Conservation (phyloP, 1,140 invertebrate species). For the Leptinotarsa lineolata region DNA sequence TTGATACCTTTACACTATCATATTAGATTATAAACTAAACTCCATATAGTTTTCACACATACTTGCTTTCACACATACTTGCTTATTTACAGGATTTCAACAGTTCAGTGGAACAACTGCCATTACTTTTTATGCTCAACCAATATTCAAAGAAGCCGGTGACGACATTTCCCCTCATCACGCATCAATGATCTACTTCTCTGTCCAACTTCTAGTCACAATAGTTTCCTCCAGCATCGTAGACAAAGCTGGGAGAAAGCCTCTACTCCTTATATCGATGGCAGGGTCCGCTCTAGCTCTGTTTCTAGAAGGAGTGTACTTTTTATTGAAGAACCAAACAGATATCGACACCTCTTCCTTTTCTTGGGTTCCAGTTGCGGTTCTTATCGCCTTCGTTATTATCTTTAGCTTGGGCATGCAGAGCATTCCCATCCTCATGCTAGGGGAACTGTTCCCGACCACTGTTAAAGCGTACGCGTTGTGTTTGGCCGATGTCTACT, state of each 20-base stretch:
- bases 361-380: slow-evolving; percentile 64
- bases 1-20: no score
- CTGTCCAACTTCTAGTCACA: slow-evolving; percentile 69
- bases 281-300: slow-evolving; percentile 61
- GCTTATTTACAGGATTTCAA: slow-evolving; percentile 64
- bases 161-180: slow-evolving; percentile 51
- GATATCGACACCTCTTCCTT: slow-evolving; percentile 42
- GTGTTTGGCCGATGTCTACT: slow-evolving; percentile 70
- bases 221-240: slow-evolving; percentile 68
- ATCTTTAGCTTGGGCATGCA: slow-evolving; percentile 72
- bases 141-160: slow-evolving; percentile 69
- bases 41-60: no score
- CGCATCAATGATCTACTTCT: slow-evolving; percentile 65
- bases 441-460: slow-evolving; percentile 75
- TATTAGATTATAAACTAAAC: no score
- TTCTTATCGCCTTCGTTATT: slow-evolving; percentile 72
- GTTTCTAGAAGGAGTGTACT: slow-evolving; percentile 65
- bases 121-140: slow-evolving; percentile 74
- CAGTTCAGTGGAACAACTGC: slow-evolving; percentile 77
- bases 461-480: slow-evolving; percentile 73
- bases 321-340: slow-evolving; percentile 56
- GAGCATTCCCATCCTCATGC: slow-evolving; percentile 72
- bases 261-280: slow-evolving; percentile 67
- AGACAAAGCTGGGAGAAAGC: slow-evolving; percentile 72
- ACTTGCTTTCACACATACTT: no score